Percentiles rank a stretch among this genome's conserved stretches.
Conservation (phyloP, 2,113 vertebrate species). For the Cinclus mexicanus region DNA sequence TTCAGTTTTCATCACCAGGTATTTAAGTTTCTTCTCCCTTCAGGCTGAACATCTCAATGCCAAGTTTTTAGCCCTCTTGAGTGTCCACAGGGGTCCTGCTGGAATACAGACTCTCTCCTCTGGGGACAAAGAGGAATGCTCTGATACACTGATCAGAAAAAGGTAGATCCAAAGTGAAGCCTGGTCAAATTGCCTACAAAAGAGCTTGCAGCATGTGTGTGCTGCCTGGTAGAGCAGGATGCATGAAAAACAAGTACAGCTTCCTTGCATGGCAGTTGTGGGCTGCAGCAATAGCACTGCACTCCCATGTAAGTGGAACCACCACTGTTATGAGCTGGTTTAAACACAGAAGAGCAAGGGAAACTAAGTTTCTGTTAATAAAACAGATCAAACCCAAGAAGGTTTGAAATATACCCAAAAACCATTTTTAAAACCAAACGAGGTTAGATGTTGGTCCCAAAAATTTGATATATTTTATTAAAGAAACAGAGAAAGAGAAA, state of each 20-base stretch:
- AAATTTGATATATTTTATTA: not conserved
- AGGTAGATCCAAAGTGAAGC: not conserved
- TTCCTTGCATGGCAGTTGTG: not conserved
- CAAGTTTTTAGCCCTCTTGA: accelerated
- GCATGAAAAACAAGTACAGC: not conserved
- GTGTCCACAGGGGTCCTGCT: not conserved
- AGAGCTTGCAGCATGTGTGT: not conserved
- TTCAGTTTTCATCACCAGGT: not conserved
- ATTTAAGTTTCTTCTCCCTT: not conserved
- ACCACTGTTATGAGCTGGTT: not conserved
- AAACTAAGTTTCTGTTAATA: not conserved
- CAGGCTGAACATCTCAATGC: not conserved
- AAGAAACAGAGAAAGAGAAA: not conserved
- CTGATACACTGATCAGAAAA: not conserved
- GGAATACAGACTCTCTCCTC: not conserved
- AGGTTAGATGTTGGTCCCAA: not conserved
- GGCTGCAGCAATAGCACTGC: not conserved
- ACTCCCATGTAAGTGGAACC: not conserved
- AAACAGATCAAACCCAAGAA: not conserved
- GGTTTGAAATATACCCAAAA: not conserved
- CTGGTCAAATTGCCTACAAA: not conserved
- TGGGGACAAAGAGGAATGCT: not conserved
- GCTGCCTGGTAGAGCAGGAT: not conserved
- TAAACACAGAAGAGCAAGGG: not conserved
- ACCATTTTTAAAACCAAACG: accelerated